Evolutionary conservation across 2,888 invertebrate species (phyloP), one percentile per base, ranked within the genome.

Genomic region (Drosophila anceps): DNA sequence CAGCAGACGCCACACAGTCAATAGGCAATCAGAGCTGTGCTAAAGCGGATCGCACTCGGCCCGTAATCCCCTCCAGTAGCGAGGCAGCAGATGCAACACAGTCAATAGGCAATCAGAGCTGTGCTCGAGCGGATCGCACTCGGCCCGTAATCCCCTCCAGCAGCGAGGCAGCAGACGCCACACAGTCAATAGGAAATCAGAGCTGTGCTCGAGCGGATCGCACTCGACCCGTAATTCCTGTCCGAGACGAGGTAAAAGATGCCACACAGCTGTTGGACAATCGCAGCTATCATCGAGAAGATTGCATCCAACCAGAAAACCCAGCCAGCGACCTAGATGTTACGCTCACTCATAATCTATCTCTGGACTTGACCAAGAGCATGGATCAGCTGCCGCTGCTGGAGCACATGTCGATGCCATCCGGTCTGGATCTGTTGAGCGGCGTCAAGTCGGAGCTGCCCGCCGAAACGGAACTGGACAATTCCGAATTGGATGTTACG

Each of bases 391-490:
- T 91, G 44, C 76, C 84, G 15, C 43, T 91, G 72, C 69, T 91
- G 44, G 88, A 91, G 69, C 89, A 91, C 50, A 83, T 91, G 54
- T 91, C 91, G 2, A 91, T 91, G 66, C 91, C 91, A 0, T 79
- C 90, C 0, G 91, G 89, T 0, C 71, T 87, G 55, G 90, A 91
- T 37, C 27, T 74, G 53, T 46, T 74, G 27, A 70, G 69, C 12
- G 48, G 10, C 44, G 4, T 10, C 37, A 59, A 67, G 8, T n/a
- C 61, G 29, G 76, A 73, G 7, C 13, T 35, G 8, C 66, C 69
- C 12, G 20, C 43, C 3, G 41, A 62, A 5, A 9, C 24, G 48
- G 67, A 63, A 6, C 12, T 44, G 5, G 64, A 72, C n/a, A 73
- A 51, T 41, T 71, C 41, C 8, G 69, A 58, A 2, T 53, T 91